A percentile compares a stretch with the other conserved stretches of the same genome.
Evolutionary conservation across 2,888 invertebrate genomes (phyloP).

Genomic region (Chirona hameri): DNA sequence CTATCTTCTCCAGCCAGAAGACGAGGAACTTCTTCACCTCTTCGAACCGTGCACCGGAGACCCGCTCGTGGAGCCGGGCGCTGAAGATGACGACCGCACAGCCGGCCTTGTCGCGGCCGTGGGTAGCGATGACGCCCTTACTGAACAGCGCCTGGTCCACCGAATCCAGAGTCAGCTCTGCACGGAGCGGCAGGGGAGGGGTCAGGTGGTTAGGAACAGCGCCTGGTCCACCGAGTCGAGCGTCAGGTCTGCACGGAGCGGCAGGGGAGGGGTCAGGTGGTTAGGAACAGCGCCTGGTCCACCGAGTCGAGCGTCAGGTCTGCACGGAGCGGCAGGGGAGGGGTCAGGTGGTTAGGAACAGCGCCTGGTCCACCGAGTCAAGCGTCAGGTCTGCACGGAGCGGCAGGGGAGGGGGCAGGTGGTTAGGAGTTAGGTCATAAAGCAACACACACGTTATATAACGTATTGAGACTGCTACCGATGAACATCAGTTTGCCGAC

Average conservation of each 20-base stretch:
- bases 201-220: background rate
- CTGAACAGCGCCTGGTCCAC: background rate
- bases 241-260: background rate
- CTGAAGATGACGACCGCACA: background rate
- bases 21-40: constrained; percentile 75
- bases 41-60: constrained; percentile 49
- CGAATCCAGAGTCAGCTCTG: background rate
- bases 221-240: background rate
- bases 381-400: background rate
- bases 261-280: background rate
- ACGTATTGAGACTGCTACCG: no score
- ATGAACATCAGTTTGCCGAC: no score
- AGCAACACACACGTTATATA: no score
- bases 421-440: no score
- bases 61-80: background rate
- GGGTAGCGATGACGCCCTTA: background rate
- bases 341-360: background rate
- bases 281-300: background rate
- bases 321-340: background rate
- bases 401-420: background rate
- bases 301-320: background rate
- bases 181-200: background rate
- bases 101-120: background rate
- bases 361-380: background rate
- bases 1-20: constrained; percentile 78